Percentiles rank a stretch among this genome's conserved stretches.
Evolutionary conservation across 2,113 vertebrate genomes (phyloP).

Genomic region (Vimba vimba): DNA sequence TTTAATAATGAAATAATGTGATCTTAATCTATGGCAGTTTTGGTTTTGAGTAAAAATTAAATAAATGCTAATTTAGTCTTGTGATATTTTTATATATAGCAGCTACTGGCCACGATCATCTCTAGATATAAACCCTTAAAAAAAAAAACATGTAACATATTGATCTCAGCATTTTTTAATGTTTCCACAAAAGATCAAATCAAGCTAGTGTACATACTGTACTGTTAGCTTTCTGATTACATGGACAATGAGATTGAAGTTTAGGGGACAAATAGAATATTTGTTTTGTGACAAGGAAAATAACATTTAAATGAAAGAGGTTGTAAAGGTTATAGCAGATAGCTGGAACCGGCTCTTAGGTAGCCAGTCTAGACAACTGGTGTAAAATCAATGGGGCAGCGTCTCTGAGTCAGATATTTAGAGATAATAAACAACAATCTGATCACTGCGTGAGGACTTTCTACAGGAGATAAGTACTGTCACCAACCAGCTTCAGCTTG

Average conservation of each 20-base stretch:
- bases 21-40: no score
- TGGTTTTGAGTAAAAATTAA: no score
- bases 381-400: constrained; percentile 15
- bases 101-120: no score
- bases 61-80: no score
- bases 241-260: not conserved
- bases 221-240: not conserved
- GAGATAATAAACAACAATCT: constrained; percentile 19
- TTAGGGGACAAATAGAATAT: constrained; percentile 1
- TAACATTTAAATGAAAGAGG: not conserved
- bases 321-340: constrained; percentile 18
- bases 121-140: no score
- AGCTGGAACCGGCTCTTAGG: not conserved
- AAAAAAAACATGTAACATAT: no score
- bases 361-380: constrained; percentile 14
- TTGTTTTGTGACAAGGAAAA: constrained; percentile 18
- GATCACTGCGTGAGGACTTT: not conserved
- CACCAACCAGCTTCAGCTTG: not conserved
- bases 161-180: no score
- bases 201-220: not conserved
- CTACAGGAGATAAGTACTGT: not conserved
- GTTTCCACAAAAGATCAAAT: not conserved
- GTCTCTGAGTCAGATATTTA: not conserved
- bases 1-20: no score
- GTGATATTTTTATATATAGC: no score